Evolutionary conservation across 1,140 invertebrate species (phyloP), one percentile per base, ranked within the genome.

Genomic region (Scaptomyza montana): DNA sequence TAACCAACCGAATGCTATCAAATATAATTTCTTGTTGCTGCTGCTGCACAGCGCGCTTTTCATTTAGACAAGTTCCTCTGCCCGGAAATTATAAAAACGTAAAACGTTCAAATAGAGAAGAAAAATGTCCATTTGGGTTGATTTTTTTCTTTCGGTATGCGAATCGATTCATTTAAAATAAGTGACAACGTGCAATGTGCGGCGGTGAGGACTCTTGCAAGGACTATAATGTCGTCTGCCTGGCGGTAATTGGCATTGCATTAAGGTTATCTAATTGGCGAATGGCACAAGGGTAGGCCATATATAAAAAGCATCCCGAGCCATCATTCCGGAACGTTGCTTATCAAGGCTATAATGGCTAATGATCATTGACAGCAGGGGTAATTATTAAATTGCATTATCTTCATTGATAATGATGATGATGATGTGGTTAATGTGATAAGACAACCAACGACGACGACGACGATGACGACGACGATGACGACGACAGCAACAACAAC

Each of bases 171-270:
- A 86, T 87, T 86, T 86, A 87, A 86, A 87, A 78, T 87, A 87
- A 87, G 75, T 82, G 84, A 82, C 61, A 80, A 75, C 72, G 64
- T 63, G 79, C 66, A 43, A 43, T 59, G 47, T 36, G 53, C 46
- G 46, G 47, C 16, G 16, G 16, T 16, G 16, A 33, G 30, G 0
- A 54, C 51, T 46, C 30, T 47, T 28, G 21, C 33, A 9, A 33
- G 30, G 7, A 54, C 51, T 46, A 19, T 47, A 16, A 25, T 7
- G 2, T 21, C 50, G 46, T 36, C 73, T 71, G 5, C 39, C 78
- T 87, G 89, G 87, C 81, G 82, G 79, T 87, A 87, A 87, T 87
- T 89, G 84, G 84, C 84, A 82, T 71, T 84, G 84, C 82, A 89
- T 87, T 89, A 89, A 87, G 63, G 54, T 74, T 89, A 89, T 82